Base-by-base conservation (phyloP, 2,888 invertebrate genomes). In the Hypolimnas misippus region DNA sequence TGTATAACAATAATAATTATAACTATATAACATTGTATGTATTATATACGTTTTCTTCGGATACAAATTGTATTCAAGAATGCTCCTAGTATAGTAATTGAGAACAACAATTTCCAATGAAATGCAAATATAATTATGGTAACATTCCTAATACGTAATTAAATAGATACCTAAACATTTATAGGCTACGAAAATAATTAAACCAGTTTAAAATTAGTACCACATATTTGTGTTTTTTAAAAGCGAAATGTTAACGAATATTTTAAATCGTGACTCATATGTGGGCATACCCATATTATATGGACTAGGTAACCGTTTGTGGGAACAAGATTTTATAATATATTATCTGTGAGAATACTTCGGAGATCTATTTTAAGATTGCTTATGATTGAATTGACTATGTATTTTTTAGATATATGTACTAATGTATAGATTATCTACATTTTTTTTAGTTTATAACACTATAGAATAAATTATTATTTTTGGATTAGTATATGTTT, bases 261-360 rank as follows among this genome's bases (percentile, higher is more conserved):
- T 46, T 46, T 46, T 46, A 12, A 46, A 46, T 5, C 4, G 5
- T 46, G 46, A 46, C 46, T 46, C 46, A 46, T 25, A 46, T 19
- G 44, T 21, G n/a, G 46, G 21, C 21, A 46, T 3, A 5, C 10
- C 19, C 40, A 21, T 46, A 46, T 21, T 12, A 25, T 46, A 46
- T 21, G 42, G 17, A 1, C 42, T n/a, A 19, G 16, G 3, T 44
- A 19, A 25, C 8, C n/a, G 4, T 21, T 21, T 21, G n/a, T n/a
- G n/a, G 21, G 6, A 6, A 12, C 21, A 12, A 46, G 46, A n/a
- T 46, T 46, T n/a, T n/a, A n/a, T n/a, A n/a, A n/a, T 46, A 25
- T 46, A 46, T 46, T 19, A 21, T n/a, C 46, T 46, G n/a, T 21
- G 21, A 46, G 21, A 21, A 42, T 17, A 17, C 10, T 17, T 16